These are phyloP conservation scores for Dissostichus mawsoni DNA, from an alignment of 2,113 vertebrate species.

Conservation along the genomic window DNA sequence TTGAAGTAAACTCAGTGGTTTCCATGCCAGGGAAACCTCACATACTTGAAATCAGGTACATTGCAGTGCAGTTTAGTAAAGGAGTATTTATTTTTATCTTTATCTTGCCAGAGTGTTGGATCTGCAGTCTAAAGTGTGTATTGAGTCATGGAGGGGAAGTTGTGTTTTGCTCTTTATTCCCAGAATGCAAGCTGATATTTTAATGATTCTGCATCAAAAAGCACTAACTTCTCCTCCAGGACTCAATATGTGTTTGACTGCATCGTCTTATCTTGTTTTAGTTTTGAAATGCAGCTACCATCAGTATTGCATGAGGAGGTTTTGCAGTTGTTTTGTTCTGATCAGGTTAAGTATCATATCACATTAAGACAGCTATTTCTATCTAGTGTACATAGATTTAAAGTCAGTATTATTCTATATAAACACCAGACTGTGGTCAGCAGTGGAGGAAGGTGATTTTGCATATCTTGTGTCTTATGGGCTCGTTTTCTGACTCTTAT, in stretches of 20 bases:
- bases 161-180: conserved; percentile 21
- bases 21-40: conserved; percentile 91
- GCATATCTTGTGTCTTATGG: conserved; percentile 93
- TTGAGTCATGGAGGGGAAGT: conserved; percentile 20
- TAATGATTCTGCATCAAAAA: conserved; percentile 13
- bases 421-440: conserved; percentile 54
- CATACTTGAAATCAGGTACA: conserved; percentile 98
- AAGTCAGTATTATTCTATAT: conserved; percentile 58
- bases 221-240: conserved; percentile 9
- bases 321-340: conserved; percentile 78
- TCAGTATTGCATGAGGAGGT: conserved; percentile 91
- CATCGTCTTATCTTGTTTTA: conserved; percentile 40
- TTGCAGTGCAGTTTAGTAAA: conserved; percentile 92
- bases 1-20: conserved; percentile 82
- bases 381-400: conserved; percentile 81
- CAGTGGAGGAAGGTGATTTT: conserved; percentile 84
- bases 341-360: conserved; percentile 63
- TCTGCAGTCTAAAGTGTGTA: conserved; percentile 32
- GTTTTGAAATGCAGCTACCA: conserved; percentile 73
- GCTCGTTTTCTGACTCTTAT: conserved; percentile 31
- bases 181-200: not conserved
- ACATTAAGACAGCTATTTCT: conserved; percentile 69
- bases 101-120: conserved; percentile 83
- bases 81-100: conserved; percentile 71
- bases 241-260: conserved; percentile 52